phyloP scores from a whole-genome alignment of 2,113 vertebrate genomes.

The Camelus dromedarius region DNA sequence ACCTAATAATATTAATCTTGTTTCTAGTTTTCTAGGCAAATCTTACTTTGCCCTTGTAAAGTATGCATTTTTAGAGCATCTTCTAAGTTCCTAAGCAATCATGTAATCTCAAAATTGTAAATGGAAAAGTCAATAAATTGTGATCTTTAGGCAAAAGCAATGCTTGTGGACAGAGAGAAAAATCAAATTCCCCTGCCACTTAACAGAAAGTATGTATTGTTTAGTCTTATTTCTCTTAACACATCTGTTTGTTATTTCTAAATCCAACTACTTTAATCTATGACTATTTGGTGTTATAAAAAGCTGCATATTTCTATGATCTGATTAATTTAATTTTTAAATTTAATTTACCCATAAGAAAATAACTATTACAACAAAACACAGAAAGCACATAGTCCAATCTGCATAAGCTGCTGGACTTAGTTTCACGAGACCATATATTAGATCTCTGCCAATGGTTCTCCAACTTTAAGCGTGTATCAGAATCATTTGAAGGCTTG shows the following conservation, averaged over 20 bases:
- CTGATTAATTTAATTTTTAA: not conserved
- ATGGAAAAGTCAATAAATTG: not conserved
- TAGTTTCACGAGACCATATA: not conserved
- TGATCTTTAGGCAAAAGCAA: not conserved
- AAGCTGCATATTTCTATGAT: not conserved
- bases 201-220: not conserved
- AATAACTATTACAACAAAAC: slow-evolving; percentile 28
- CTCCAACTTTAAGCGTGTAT: not conserved
- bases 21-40: not conserved
- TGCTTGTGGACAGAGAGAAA: not conserved
- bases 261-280: slow-evolving; percentile 23
- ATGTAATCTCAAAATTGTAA: slow-evolving; percentile 32
- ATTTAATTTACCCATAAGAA: slow-evolving; percentile 1
- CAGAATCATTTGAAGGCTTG: not conserved
- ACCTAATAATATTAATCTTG: not conserved
- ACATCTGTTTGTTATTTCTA: not conserved
- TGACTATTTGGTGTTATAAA: not conserved
- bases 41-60: slow-evolving; percentile 6
- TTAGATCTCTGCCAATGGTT: not conserved
- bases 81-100: not conserved
- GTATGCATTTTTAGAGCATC: not conserved
- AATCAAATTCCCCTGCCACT: not conserved
- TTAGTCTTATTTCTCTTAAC: not conserved
- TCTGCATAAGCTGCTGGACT: not conserved
- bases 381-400: not conserved